phyloP scores from a whole-genome alignment of 2,888 invertebrate species.

The Druceiella hillmani region DNA sequence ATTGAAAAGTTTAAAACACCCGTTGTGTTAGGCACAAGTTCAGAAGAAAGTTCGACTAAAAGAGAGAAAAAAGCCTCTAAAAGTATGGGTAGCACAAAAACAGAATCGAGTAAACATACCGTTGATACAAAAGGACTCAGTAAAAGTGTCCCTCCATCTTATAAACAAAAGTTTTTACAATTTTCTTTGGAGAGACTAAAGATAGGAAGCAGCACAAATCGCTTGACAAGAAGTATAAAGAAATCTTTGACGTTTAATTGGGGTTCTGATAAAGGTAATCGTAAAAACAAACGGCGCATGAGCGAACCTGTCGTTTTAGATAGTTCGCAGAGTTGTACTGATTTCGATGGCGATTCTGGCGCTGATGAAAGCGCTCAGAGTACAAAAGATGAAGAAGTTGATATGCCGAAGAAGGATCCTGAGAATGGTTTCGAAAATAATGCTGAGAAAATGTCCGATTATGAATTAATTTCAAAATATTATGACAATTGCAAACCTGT shows the following conservation, averaged over 20 bases:
- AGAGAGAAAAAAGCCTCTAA: constrained; percentile 9
- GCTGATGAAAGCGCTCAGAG: constrained; percentile 38
- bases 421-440: too few species aligned
- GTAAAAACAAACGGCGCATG: constrained; percentile 38
- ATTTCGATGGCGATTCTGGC: too few species aligned
- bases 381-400: constrained; percentile 41
- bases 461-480: too few species aligned
- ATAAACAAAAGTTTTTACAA: constrained; percentile 46
- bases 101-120: background rate
- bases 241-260: constrained; percentile 46
- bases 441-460: too few species aligned
- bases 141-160: constrained; percentile 49
- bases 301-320: constrained; percentile 38
- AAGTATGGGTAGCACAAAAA: constrained; percentile 2
- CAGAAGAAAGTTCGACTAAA: too few species aligned
- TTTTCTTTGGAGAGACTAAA: constrained; percentile 47
- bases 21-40: too few species aligned
- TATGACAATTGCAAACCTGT: too few species aligned
- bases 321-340: constrained; percentile 7
- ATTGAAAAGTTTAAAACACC: too few species aligned
- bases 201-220: constrained; percentile 45
- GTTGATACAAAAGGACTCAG: constrained; percentile 32
- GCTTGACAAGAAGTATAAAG: constrained; percentile 45
- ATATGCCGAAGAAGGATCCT: too few species aligned
- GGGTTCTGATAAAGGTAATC: constrained; percentile 45